These are phyloP conservation scores for Apogon hyalosoma DNA, from an alignment of 2,797 vertebrate species.

Conservation along the genomic window DNA sequence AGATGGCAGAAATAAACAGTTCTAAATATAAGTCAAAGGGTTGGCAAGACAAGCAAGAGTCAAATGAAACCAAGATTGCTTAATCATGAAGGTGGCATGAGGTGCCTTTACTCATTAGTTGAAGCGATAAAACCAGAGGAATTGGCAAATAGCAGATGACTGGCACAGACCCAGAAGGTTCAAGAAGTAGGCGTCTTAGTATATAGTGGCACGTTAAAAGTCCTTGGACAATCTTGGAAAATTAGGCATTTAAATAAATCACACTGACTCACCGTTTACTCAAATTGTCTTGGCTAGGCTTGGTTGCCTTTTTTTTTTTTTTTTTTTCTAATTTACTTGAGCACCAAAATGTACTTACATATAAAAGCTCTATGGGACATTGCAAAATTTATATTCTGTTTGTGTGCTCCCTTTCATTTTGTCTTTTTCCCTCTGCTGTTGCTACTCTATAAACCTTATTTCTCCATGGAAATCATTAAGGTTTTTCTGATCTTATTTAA, in stretches of 20 bases:
- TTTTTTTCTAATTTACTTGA: conserved; percentile 18
- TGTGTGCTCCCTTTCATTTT: conserved; percentile 32
- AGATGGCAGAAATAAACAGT: background rate
- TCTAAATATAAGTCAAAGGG: background rate
- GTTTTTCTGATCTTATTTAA: conserved; percentile 42
- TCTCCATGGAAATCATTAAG: conserved; percentile 33
- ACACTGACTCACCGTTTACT: conserved; percentile 14
- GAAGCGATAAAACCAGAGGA: conserved; percentile 19
- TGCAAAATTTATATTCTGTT: conserved; percentile 38
- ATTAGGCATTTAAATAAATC: conserved; percentile 43
- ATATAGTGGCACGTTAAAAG: background rate
- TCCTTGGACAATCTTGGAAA: conserved; percentile 33
- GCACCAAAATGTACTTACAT: conserved; percentile 38
- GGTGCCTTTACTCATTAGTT: conserved; percentile 20
- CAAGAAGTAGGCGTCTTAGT: background rate
- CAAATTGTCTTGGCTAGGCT: background rate
- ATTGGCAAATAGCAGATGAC: conserved; percentile 4
- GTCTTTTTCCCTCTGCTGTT: conserved; percentile 8
- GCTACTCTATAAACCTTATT: conserved; percentile 22
- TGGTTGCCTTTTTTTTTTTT: background rate
- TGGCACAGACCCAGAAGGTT: background rate
- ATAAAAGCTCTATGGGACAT: conserved; percentile 24
- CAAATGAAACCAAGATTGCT: background rate
- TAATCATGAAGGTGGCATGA: background rate
- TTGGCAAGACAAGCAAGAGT: conserved; percentile 14